Evolutionary conservation across 2,888 invertebrate species (phyloP).

Genomic region (Lysandra coridon): DNA sequence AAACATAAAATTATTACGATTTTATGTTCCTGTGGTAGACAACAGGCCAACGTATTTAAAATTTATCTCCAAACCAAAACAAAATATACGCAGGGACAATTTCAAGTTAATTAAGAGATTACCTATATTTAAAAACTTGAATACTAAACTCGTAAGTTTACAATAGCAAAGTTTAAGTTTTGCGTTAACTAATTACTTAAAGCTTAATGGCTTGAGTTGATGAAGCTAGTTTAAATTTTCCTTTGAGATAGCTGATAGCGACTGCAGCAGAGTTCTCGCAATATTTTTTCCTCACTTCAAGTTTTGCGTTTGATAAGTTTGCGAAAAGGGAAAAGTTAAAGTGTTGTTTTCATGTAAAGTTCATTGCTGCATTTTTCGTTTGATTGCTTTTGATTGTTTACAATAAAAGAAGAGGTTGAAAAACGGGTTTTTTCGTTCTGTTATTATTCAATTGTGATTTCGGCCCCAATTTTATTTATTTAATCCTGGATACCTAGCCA

Average conservation of each 20-base stretch:
- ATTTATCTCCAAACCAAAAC: neutral
- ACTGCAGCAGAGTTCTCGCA: neutral
- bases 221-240: slow-evolving; percentile 24
- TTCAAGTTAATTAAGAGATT: neutral
- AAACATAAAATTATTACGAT: neutral
- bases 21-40: neutral
- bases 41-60: neutral
- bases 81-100: neutral
- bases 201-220: slow-evolving; percentile 13
- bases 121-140: neutral
- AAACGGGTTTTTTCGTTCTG: too few species aligned
- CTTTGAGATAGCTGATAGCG: slow-evolving; percentile 5
- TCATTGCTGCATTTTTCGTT: neutral
- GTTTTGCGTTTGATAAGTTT: neutral
- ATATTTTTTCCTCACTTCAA: slow-evolving; percentile 7
- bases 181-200: slow-evolving; percentile 10
- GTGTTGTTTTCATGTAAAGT: neutral
- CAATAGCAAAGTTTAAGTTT: slow-evolving; percentile 25
- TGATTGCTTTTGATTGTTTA: too few species aligned
- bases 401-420: too few species aligned
- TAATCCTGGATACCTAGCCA: too few species aligned
- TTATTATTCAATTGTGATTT: too few species aligned
- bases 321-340: neutral
- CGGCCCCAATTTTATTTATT: too few species aligned
- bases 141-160: slow-evolving; percentile 6